Evolutionary conservation across 1,140 invertebrate genomes (phyloP).

Genomic region (Monochamus saltuarius): DNA sequence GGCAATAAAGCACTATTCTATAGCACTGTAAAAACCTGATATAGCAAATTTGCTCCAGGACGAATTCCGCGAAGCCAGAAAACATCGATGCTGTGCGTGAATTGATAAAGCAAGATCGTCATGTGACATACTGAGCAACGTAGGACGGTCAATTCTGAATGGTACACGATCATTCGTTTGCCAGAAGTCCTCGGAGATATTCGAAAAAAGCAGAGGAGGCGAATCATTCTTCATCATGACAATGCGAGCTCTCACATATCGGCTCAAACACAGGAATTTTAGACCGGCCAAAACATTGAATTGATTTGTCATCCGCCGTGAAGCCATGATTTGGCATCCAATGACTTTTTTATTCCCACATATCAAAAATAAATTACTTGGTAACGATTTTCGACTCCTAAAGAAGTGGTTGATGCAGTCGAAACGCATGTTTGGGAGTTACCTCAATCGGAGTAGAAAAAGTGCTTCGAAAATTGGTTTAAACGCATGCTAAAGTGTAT

Average conservation of each 20-base stretch:
- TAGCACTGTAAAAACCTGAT: too few relatives aligned
- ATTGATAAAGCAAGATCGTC: background rate
- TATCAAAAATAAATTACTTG: constrained; percentile 8
- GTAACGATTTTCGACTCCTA: too few relatives aligned
- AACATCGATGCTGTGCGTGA: background rate
- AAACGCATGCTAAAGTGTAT: constrained; percentile 1
- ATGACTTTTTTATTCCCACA: background rate
- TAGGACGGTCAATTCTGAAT: background rate
- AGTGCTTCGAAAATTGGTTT: background rate
- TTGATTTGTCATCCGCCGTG: background rate
- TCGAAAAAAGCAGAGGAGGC: background rate
- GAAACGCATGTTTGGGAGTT: background rate
- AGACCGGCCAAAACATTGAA: too few relatives aligned
- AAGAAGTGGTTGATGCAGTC: background rate
- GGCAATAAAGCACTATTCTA: too few relatives aligned
- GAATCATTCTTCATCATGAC: background rate
- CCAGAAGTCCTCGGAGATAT: too few relatives aligned
- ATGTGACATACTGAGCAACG: background rate
- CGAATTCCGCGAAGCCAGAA: too few relatives aligned
- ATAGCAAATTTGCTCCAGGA: too few relatives aligned
- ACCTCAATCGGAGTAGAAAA: background rate
- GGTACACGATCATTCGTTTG: background rate
- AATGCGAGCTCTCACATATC: too few relatives aligned
- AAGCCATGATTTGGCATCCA: background rate
- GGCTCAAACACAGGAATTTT: too few relatives aligned